Evolutionary conservation across 2,888 invertebrate genomes (phyloP), one percentile per base, ranked within the genome.

Genomic region (Arctia plantaginis): DNA sequence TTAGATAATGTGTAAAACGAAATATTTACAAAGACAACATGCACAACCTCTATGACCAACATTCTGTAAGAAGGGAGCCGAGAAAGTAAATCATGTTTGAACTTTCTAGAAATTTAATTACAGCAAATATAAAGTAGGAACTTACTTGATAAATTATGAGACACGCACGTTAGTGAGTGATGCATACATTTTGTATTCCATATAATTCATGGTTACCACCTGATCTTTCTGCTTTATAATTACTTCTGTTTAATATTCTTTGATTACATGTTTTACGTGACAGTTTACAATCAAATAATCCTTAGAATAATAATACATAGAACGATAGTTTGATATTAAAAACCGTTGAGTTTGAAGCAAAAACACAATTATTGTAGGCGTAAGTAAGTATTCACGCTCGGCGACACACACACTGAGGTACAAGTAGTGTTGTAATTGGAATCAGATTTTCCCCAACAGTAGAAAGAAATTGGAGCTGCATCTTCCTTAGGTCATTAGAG

Each of bases 81-180:
- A 27, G 73, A 74, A 84, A 84, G 84, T 82, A 74, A 83, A 82
- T 84, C 79, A 71, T 79, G 70, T 77, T 35, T 39, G 59, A 76
- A 82, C 79, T 79, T 71, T 66, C 47, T 66, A 41, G 59, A 76
- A 75, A 77, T 82, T 82, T 84, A 74, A 77, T 82, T 82, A 82
- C 76, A 76, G 77, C 80, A 79, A 82, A 84, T 79, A 84, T 82
- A 68, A 71, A 62, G 68, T 66, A 64, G 77, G 74, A n/a, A 0
- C 33, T n/a, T 27, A 51, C 73, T 76, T 72, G 66, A 79, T 84
- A 69, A 41, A 73, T 65, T 68, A 67, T 71, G 59, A 55, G 51
- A 47, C 55, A 59, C 55, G 27, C 12, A 27, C n/a, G 4, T 59
- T 12, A 13, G 27, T 13, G 13, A 23, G 51, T n/a, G 51, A 47